These are phyloP conservation scores for Hyaena hyaena DNA, from an alignment of 2,113 vertebrate genomes.

Conservation along the genomic window DNA sequence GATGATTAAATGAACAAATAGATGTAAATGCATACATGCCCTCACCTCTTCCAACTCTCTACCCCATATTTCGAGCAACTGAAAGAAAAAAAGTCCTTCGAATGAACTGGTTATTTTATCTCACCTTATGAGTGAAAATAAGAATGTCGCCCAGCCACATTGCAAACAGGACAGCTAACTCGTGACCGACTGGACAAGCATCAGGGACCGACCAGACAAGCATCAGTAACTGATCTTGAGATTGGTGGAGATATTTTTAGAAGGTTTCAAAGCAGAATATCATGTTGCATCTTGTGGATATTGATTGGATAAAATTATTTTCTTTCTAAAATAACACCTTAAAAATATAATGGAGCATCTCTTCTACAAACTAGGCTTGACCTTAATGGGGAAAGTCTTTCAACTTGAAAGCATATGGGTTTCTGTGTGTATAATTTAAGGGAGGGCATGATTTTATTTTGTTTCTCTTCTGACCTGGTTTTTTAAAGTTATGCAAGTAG, in stretches of 20 bases:
- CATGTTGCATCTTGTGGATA: neutral
- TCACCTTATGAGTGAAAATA: neutral
- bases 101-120: neutral
- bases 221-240: neutral
- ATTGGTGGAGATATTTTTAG: neutral
- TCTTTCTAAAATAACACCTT: slow-evolving; percentile 6
- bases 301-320: neutral
- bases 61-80: neutral
- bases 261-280: neutral
- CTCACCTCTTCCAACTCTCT: neutral
- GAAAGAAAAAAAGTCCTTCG: neutral
- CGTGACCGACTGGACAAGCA: neutral
- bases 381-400: neutral
- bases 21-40: no score
- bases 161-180: neutral
- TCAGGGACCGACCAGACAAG: neutral
- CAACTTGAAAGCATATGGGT: neutral
- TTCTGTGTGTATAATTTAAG: slow-evolving; percentile 40
- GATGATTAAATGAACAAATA: neutral
- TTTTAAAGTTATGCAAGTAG: slow-evolving; percentile 14
- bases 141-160: neutral
- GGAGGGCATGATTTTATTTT: neutral
- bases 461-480: slow-evolving; percentile 41
- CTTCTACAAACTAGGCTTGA: neutral
- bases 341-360: neutral